These are phyloP conservation scores for Pantherophis vulpinus DNA, from an alignment of 2,797 vertebrate genomes.

Conservation along the genomic window DNA sequence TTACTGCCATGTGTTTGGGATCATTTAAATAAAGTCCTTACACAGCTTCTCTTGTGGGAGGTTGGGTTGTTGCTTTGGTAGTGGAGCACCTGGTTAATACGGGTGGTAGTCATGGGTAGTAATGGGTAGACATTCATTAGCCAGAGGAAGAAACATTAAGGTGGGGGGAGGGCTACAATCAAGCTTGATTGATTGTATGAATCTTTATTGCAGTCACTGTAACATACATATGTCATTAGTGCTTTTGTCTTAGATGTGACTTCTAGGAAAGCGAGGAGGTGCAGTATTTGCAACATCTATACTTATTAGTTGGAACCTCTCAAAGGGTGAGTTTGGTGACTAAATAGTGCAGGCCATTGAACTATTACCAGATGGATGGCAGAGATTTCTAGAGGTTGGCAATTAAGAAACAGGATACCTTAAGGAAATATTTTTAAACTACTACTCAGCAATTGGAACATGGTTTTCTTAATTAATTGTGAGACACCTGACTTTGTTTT, in stretches of 20 bases:
- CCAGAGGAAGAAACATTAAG: too few species aligned
- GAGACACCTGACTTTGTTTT: not conserved
- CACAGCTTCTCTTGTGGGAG: too few species aligned
- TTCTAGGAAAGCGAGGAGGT: not conserved
- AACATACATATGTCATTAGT: not conserved
- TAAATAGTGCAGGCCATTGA: not conserved
- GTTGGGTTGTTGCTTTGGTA: too few species aligned
- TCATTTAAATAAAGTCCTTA: too few species aligned
- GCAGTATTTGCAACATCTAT: not conserved
- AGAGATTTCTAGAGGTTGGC: not conserved
- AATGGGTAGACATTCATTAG: too few species aligned
- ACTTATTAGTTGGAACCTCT: not conserved
- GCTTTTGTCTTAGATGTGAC: not conserved
- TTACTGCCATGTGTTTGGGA: too few species aligned
- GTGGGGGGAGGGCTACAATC: not conserved
- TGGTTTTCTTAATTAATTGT: not conserved
- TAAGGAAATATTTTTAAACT: constrained; percentile 17
- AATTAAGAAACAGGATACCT: not conserved
- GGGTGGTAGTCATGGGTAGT: too few species aligned
- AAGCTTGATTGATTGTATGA: not conserved
- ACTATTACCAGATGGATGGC: not conserved
- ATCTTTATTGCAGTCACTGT: constrained; percentile 12
- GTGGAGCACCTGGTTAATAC: too few species aligned
- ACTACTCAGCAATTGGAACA: not conserved
- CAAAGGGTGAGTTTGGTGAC: not conserved